Conservation (phyloP, 2,888 invertebrate species). For the Drosophila infuscata region DNA sequence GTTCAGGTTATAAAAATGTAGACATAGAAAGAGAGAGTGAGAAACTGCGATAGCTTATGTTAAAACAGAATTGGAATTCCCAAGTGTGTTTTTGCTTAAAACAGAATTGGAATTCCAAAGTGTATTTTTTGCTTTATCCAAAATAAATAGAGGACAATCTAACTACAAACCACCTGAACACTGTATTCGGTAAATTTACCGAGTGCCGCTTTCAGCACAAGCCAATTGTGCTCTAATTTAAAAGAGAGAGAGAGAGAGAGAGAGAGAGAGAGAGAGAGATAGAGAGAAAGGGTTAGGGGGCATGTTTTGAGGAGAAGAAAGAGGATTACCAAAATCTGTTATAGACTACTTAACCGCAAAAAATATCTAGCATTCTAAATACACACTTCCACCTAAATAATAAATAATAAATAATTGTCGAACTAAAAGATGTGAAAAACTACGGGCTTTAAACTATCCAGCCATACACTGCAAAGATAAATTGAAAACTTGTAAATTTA, state of each 20-base stretch:
- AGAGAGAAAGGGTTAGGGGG: no score
- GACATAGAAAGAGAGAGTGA: background rate
- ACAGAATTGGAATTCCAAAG: background rate
- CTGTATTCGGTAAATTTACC: background rate
- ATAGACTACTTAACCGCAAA: background rate
- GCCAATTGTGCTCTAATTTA: no score
- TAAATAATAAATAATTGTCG: no score
- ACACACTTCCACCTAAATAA: background rate
- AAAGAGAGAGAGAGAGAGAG: background rate
- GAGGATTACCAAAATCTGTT: background rate
- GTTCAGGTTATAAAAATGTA: background rate
- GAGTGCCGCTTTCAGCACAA: no score
- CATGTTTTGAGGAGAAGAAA: background rate
- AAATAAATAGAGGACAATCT: background rate
- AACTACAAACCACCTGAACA: background rate
- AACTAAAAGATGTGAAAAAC: background rate
- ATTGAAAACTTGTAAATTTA: no score
- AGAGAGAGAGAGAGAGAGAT: background rate
- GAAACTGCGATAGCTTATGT: background rate
- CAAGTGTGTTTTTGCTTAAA: background rate
- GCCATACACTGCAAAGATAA: background rate
- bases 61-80: background rate
- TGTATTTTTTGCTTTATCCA: background rate
- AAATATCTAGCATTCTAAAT: background rate
- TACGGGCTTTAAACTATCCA: no score